Percentiles rank a stretch among this genome's conserved stretches.
Conservation (phyloP, 2,797 vertebrate genomes). For the Aratinga solstitialis region DNA sequence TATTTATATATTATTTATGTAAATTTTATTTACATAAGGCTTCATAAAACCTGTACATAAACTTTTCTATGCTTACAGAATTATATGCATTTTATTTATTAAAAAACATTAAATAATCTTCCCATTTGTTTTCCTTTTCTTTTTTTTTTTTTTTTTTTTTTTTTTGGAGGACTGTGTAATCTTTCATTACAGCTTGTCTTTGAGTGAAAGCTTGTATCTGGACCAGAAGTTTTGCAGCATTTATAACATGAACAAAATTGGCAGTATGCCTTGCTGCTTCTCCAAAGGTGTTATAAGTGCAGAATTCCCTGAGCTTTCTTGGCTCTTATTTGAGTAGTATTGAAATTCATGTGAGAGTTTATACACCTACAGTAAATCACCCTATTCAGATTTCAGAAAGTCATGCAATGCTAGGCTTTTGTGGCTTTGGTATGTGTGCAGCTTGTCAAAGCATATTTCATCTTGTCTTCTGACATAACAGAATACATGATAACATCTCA, state of each 20-base stretch:
- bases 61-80: neutral
- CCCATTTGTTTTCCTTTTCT: neutral
- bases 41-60: neutral
- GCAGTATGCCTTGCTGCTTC: neutral
- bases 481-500: neutral
- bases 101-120: neutral
- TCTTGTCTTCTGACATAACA: neutral
- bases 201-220: neutral
- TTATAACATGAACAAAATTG: neutral
- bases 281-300: neutral
- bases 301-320: neutral
- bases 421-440: neutral
- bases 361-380: neutral
- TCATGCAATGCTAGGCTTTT: neutral
- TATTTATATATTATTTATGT: neutral
- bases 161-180: neutral
- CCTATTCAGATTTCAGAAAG: neutral
- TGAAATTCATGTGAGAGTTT: neutral
- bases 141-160: too few species aligned
- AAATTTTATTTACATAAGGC: neutral
- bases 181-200: neutral
- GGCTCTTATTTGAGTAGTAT: neutral
- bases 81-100: neutral
- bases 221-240: neutral
- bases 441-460: neutral